phyloP scores from a whole-genome alignment of 2,888 invertebrate species.

The Liopterus haemorrhoidalis region DNA sequence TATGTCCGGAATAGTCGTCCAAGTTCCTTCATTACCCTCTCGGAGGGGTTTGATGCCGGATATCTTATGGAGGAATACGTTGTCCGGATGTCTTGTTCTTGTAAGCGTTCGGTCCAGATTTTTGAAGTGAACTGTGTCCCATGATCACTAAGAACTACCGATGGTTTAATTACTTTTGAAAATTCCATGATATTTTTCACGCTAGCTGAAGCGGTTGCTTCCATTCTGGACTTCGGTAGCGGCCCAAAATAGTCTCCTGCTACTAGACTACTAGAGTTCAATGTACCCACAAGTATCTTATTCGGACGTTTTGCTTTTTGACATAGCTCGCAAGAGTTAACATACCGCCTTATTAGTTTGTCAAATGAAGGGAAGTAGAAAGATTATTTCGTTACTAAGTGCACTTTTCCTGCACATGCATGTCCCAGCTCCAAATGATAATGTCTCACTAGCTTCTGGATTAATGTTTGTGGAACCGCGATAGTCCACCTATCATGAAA shows the following conservation, averaged over 20 bases:
- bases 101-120: conserved; percentile 8
- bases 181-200: conserved; percentile 10
- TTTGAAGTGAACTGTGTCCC: conserved; percentile 18
- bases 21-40: conserved; percentile 19
- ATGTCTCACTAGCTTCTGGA: not conserved
- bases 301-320: conserved; percentile 8
- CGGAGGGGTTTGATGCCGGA: conserved; percentile 17
- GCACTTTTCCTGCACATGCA: conserved; percentile 14
- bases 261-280: conserved; percentile 9
- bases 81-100: not conserved
- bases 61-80: conserved; percentile 17
- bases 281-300: not conserved
- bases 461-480: not conserved
- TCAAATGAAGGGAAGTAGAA: conserved; percentile 12
- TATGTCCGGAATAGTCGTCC: conserved; percentile 20
- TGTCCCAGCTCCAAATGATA: conserved; percentile 14
- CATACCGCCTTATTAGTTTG: not conserved
- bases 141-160: conserved; percentile 18
- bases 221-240: conserved; percentile 12
- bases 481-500: conserved; percentile 1
- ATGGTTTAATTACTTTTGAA: not conserved
- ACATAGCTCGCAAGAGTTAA: conserved; percentile 8
- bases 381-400: conserved; percentile 4
- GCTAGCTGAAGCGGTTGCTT: conserved; percentile 14
- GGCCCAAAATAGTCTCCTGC: conserved; percentile 25